Evolutionary conservation across 2,113 vertebrate genomes (phyloP).

Genomic region (Pterocles orientalis): DNA sequence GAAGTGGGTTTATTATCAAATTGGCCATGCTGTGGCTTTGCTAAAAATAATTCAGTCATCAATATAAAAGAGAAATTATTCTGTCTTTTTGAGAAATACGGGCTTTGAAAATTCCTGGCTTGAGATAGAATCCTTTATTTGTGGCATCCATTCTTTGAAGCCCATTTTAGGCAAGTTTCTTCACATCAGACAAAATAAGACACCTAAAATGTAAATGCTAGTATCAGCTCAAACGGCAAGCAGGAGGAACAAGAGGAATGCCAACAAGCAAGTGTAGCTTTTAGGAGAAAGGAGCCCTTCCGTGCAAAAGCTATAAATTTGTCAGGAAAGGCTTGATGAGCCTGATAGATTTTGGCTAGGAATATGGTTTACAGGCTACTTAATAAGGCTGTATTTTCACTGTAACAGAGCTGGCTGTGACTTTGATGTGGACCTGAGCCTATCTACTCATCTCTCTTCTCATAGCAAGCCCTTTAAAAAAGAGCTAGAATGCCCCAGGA

Average conservation of each 20-base stretch:
- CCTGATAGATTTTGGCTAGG: neutral
- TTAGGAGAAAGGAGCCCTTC: neutral
- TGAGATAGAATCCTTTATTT: neutral
- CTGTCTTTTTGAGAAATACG: neutral
- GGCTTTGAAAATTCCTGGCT: neutral
- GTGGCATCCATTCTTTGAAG: neutral
- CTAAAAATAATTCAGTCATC: neutral
- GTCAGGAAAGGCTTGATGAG: neutral
- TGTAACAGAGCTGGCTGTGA: neutral
- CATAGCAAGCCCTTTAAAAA: neutral
- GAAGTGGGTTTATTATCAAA: neutral
- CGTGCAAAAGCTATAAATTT: neutral
- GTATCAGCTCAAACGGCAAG: neutral
- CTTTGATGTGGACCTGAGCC: neutral
- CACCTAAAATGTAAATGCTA: neutral
- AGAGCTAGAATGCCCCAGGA: neutral
- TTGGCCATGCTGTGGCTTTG: neutral
- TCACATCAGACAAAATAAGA: neutral
- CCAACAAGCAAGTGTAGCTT: neutral
- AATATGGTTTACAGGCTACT: neutral
- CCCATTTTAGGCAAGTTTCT: neutral
- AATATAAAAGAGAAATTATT: neutral
- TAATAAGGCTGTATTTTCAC: neutral
- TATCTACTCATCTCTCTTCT: neutral
- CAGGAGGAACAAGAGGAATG: neutral